Percentiles rank a stretch among this genome's conserved stretches.
These are phyloP conservation scores for Hololepta plana DNA, from an alignment of 2,888 invertebrate genomes.

Conservation along the genomic window DNA sequence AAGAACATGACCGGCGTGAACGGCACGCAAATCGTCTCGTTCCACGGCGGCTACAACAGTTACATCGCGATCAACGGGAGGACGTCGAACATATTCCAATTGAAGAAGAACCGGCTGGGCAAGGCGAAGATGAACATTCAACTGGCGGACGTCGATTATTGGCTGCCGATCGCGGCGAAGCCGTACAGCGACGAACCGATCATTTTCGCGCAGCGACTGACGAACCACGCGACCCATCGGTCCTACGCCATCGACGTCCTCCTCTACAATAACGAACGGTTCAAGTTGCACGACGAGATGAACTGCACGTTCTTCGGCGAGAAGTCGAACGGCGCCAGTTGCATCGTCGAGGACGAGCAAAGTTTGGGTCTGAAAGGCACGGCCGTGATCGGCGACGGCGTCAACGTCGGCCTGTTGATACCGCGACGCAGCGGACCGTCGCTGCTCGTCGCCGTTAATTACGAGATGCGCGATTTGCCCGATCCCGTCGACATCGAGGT, in stretches of 20 bases:
- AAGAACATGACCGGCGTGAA: constrained; percentile 14
- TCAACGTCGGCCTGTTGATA: constrained; percentile 18
- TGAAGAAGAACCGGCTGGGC: constrained; percentile 14
- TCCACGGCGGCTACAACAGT: constrained; percentile 21
- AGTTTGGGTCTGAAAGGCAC: constrained; percentile 17
- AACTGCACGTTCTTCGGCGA: constrained; percentile 20
- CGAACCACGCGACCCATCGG: constrained; percentile 18
- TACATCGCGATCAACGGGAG: constrained; percentile 23
- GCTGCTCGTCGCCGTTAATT: constrained; percentile 18
- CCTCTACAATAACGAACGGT: constrained; percentile 19
- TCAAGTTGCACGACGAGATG: constrained; percentile 23
- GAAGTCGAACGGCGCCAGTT: constrained; percentile 15
- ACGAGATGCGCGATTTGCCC: constrained; percentile 15
- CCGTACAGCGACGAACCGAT: constrained; percentile 29
- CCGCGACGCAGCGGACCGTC: constrained; percentile 14
- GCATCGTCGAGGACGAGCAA: constrained; percentile 17
- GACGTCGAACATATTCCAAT: constrained; percentile 20
- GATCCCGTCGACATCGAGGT: constrained; percentile 19
- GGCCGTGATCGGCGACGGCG: constrained; percentile 15
- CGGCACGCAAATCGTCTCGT: constrained; percentile 17
- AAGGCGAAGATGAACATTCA: too few relatives aligned
- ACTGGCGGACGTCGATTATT: constrained; percentile 19
- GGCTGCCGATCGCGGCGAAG: constrained; percentile 22
- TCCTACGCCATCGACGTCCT: constrained; percentile 19
- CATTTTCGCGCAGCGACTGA: constrained; percentile 23